Base-by-base conservation (phyloP, 2,888 invertebrate species). In the Plagodis dolabraria region DNA sequence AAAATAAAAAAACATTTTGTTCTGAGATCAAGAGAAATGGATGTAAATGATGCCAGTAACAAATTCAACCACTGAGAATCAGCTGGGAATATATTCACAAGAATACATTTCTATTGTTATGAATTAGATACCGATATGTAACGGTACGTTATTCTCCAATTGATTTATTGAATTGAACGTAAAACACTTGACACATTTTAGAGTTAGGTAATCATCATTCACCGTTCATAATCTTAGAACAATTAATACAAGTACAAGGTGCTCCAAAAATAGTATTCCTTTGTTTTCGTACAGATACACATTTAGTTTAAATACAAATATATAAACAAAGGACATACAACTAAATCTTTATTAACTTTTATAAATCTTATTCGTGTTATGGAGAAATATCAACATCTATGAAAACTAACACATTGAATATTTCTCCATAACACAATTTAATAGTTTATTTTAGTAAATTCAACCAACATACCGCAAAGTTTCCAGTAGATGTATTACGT, bases 401-500 rank as follows among this genome's bases (percentile, higher is more conserved):
- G 58, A 44, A 46, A 50, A 10, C 7, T 56, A 47, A 49, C 64
- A 73, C 7, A 40, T 40, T 8, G 77, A 88, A 87, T 91, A 92
- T 92, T 92, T 91, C 90, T 89, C 82, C 92, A 91, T 85, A 87
- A 88, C 74, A 87, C 80, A 78, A 43, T 43, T 40, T 7, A 33
- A 43, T 44, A 57, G 46, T 51, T 47, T 40, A 74, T 22, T 63
- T 70, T 56, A 54, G 59, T 66, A 63, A 74, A 76, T 76, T 74
- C 64, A 77, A 69, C 71, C 66, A 78, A 86, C 90, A 71, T 87
- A 93, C 93, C 93, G 94, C 73, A 97, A 92, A 58, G 94, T 94
- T 74, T 93, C 93, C 65, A 98, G 92, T 75, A 97, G 93, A 65
- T 94, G 93, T 72, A 95, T 92, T 63, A 96, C 95, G 70, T 96